These are phyloP conservation scores for Prorops nasuta DNA, from an alignment of 1,140 invertebrate species.

Conservation along the genomic window DNA sequence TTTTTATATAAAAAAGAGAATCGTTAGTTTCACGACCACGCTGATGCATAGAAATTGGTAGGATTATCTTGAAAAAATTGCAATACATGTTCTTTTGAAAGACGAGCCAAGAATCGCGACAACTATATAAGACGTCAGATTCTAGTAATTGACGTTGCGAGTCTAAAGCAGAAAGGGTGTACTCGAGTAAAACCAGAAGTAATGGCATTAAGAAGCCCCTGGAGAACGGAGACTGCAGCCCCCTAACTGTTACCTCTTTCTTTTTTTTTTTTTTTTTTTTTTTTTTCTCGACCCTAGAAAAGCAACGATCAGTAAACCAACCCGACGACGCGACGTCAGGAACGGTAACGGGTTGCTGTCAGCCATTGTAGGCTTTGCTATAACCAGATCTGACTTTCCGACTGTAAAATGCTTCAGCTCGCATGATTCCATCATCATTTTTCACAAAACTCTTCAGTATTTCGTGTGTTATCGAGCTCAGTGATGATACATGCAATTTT, in stretches of 20 bases:
- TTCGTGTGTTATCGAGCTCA: too few relatives aligned
- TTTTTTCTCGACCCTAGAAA: conserved; percentile 30
- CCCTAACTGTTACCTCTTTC: conserved; percentile 40
- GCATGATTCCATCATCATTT: too few relatives aligned
- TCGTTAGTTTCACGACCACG: too few relatives aligned
- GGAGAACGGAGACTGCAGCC: conserved; percentile 40
- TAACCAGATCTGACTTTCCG: conserved; percentile 46
- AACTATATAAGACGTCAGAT: too few relatives aligned
- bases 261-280: not conserved
- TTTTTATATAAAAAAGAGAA: too few relatives aligned
- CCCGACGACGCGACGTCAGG: conserved; percentile 2
- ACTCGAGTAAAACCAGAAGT: conserved; percentile 36
- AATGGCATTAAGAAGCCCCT: conserved; percentile 54
- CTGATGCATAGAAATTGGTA: too few relatives aligned
- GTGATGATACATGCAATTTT: too few relatives aligned
- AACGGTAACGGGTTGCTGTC: conserved; percentile 1
- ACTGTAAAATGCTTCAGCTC: too few relatives aligned
- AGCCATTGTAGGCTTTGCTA: conserved; percentile 24
- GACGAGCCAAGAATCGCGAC: too few relatives aligned
- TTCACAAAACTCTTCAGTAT: too few relatives aligned
- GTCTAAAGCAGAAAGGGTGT: not conserved
- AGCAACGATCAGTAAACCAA: conserved; percentile 15
- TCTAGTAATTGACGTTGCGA: not conserved
- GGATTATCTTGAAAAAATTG: too few relatives aligned
- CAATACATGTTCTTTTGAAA: too few relatives aligned